phyloP scores from a whole-genome alignment of 2,888 invertebrate species.

The Boloria selene region DNA sequence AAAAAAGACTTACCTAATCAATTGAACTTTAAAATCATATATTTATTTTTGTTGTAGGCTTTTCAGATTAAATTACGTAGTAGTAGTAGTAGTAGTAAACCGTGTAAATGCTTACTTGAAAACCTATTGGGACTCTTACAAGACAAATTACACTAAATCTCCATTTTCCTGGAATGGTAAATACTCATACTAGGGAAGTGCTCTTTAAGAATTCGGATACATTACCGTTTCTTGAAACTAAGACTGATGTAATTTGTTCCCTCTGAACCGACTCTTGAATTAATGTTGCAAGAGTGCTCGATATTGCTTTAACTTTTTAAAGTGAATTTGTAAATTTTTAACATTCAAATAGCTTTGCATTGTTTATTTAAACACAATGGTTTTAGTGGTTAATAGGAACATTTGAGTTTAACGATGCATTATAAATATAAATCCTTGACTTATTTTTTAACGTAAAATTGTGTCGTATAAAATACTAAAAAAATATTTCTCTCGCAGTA shows the following conservation, averaged over 20 bases:
- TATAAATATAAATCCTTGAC: too few species aligned
- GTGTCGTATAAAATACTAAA: not conserved
- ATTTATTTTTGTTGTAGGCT: not conserved
- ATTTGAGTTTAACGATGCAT: too few species aligned
- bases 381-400: too few species aligned
- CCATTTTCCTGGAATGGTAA: slow-evolving; percentile 57
- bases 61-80: slow-evolving; percentile 7
- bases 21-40: too few species aligned
- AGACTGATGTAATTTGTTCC: slow-evolving; percentile 36
- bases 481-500: not conserved
- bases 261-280: slow-evolving; percentile 4
- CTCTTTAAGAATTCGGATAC: slow-evolving; percentile 33
- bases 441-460: too few species aligned
- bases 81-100: slow-evolving; percentile 13
- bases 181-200: slow-evolving; percentile 41
- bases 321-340: not conserved
- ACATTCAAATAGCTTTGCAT: not conserved
- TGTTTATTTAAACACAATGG: too few species aligned
- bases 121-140: slow-evolving; percentile 63
- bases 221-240: slow-evolving; percentile 29
- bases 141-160: slow-evolving; percentile 62
- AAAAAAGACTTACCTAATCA: too few species aligned
- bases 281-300: slow-evolving; percentile 11
- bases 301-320: slow-evolving; percentile 11
- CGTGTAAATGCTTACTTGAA: slow-evolving; percentile 50